Conservation (phyloP, 2,888 invertebrate genomes). For the Hydrotaea cyrtoneurina region DNA sequence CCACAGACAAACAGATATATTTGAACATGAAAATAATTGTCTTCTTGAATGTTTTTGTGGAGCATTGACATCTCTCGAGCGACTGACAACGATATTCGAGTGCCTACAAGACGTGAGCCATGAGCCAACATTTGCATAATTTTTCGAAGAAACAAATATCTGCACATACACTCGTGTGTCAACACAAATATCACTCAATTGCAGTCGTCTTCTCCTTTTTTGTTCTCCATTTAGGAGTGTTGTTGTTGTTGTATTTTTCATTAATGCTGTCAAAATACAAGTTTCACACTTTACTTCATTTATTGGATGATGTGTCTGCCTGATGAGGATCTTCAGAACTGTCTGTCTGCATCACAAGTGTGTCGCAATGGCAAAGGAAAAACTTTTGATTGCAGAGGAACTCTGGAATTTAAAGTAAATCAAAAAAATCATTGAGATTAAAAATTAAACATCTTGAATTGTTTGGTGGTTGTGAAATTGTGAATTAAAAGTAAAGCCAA, state of each 20-base stretch:
- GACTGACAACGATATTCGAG: not conserved
- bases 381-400: not conserved
- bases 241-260: not conserved
- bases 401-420: not conserved
- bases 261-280: not conserved
- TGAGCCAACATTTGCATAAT: not conserved
- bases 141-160: not conserved
- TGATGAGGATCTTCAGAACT: not conserved
- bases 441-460: too few species aligned
- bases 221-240: too few species aligned
- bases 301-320: not conserved
- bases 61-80: slow-evolving; percentile 28
- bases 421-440: not conserved
- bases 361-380: not conserved
- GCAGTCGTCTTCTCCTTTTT: too few species aligned
- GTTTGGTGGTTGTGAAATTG: too few species aligned
- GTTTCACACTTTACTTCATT: not conserved
- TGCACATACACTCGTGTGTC: not conserved
- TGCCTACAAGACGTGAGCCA: not conserved
- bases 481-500: too few species aligned
- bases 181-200: too few species aligned
- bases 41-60: slow-evolving; percentile 19
- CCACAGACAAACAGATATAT: not conserved
- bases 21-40: slow-evolving; percentile 30
- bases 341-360: not conserved